These are phyloP conservation scores for Drosophila rufa DNA, from an alignment of 1,140 invertebrate genomes.

Conservation along the genomic window DNA sequence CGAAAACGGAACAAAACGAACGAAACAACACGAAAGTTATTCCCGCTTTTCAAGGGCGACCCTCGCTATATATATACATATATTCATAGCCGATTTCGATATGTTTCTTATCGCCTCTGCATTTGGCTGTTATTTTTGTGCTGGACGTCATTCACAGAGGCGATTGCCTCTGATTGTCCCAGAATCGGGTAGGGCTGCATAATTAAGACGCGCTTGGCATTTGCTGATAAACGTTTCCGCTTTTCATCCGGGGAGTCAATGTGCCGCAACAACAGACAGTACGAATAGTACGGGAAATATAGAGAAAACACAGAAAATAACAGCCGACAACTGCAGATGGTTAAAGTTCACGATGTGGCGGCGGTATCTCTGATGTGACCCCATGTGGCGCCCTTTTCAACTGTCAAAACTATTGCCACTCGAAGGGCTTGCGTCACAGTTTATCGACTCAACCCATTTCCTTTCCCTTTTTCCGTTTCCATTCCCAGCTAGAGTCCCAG, in stretches of 20 bases:
- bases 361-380: constrained; percentile 33
- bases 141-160: constrained; percentile 15
- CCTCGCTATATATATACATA: constrained; percentile 19
- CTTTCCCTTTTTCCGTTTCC: not conserved
- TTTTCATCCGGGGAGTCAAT: constrained; percentile 34
- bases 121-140: constrained; percentile 22
- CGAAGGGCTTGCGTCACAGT: constrained; percentile 64
- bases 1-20: constrained; percentile 9
- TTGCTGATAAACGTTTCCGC: constrained; percentile 49
- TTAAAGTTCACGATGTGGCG: constrained; percentile 22
- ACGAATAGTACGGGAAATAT: not conserved
- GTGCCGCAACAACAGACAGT: constrained; percentile 8
- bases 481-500: not conserved
- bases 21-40: not conserved
- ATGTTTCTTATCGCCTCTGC: constrained; percentile 37
- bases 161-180: constrained; percentile 27
- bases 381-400: constrained; percentile 51
- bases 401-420: constrained; percentile 47
- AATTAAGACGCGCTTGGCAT: constrained; percentile 36
- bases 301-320: constrained; percentile 9
- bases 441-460: constrained; percentile 27
- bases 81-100: constrained; percentile 17
- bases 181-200: constrained; percentile 30
- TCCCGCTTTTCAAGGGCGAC: constrained; percentile 34
- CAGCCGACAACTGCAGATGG: constrained; percentile 31